Evolutionary conservation across 2,113 vertebrate genomes (phyloP), one percentile per base, ranked within the genome.

Genomic region (Hepsetus odoe): DNA sequence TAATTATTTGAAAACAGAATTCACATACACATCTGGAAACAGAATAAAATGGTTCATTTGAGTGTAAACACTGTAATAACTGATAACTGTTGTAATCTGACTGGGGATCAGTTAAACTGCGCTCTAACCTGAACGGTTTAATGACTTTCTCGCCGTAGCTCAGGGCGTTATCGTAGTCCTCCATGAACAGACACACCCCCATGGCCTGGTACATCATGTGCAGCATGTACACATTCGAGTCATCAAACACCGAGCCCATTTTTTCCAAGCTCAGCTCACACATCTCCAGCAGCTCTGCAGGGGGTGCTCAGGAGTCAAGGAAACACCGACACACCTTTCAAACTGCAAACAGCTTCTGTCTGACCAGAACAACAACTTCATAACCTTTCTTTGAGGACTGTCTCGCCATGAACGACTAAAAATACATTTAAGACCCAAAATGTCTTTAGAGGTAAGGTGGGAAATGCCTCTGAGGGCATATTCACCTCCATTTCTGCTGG

Each of bases 171-270:
- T 96, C 93, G 88, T 93, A 91, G 84, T 97, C 94, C 59, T 95
- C 90, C 92, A 93, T 87, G 1, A 94, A 97, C 20, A 98, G 85
- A 82, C 96, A 99, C 64, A 99, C 93, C 0, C 98, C 98, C 97
- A 99, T 99, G 83, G 97, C 96, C 86, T 99, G 98, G 90, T 99
- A 99, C 94, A 95, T 96, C 96, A 99, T 96, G 85, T 99, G 97
- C 30, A 99, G 87, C 95, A 99, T 93, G 89, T 97, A 99, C 64
- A 99, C 93, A 3, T 98, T 99, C 44, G 92, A 89, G 46, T 96
- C 95, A 30, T 94, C 94, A 32, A 99, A 98, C 70, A 96, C 89
- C 0, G 90, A 72, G 67, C 95, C 92, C 97, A 99, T 98, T 91
- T 97, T 92, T 66, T 98, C 97, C 88, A 98, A 89, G 86, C 95